Evolutionary conservation across 2,113 vertebrate species (phyloP).

Genomic region (Petrocephalus zakoni): DNA sequence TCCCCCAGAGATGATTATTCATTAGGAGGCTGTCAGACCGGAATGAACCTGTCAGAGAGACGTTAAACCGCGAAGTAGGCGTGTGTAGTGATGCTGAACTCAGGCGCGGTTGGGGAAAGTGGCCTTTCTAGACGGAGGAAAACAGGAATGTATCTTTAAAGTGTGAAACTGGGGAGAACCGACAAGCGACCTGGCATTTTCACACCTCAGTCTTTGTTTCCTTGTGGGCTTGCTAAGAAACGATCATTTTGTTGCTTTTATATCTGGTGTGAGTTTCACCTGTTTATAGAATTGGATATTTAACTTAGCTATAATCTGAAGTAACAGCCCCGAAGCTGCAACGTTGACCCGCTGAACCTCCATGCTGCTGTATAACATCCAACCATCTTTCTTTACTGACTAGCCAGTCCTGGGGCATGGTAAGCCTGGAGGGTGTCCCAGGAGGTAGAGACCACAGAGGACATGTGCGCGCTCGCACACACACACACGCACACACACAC

Average conservation of each 20-base stretch:
- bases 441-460: neutral
- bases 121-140: neutral
- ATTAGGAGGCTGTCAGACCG: slow-evolving; percentile 58
- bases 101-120: neutral
- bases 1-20: slow-evolving; percentile 56
- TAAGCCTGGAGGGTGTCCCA: neutral
- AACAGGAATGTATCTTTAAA: neutral
- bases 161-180: neutral
- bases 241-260: neutral
- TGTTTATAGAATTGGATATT: neutral
- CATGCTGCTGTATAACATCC: neutral
- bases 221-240: neutral
- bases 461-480: neutral
- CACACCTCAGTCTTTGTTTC: neutral
- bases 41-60: slow-evolving; percentile 37
- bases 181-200: neutral
- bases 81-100: slow-evolving; percentile 40
- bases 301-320: neutral
- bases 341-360: neutral
- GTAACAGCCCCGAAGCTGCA: neutral
- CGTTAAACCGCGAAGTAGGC: slow-evolving; percentile 37
- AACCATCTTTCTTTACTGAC: neutral
- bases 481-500: neutral
- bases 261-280: neutral
- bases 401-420: neutral